Base-by-base conservation (phyloP, 2,797 vertebrate species). In the Anisognathus igniventris region DNA sequence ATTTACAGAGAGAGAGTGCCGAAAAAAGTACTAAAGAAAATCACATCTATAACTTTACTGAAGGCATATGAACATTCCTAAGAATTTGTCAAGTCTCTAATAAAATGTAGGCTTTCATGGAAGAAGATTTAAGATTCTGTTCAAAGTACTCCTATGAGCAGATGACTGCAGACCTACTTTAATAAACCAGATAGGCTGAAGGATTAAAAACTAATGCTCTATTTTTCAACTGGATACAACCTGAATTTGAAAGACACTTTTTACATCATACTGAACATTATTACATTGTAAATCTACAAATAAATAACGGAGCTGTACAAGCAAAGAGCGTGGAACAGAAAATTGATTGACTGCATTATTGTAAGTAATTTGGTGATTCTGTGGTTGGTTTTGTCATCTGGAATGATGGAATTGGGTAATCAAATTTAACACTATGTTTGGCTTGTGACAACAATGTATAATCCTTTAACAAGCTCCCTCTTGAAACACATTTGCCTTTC, bases 61-160 rank as follows among this genome's bases (percentile, higher is more conserved):
- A 76, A 86, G 9, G 16, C 1, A 1, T 42, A 65, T 40, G 40
- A 60, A 48, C 17, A 50, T 62, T 66, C 31, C 67, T 48, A 66
- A 64, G 57, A 76, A 62, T 66, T 31, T 91, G 40, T 35, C 42
- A 83, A 74, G 31, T 42, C n/a, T 45, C 21, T 66, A 76, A 78
- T 40, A 81, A 92, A 86, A 65, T 5, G 33, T 5, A 95, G 60
- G 23, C 21, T 70, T 74, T 90, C 71, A 78, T 93, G 70, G 61
- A 95, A 92, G 51, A 27, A 73, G 70, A 90, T 88, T 89, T 86
- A 88, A 80, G 53, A 75, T 73, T 86, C 72, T 86, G 11, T 48
- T 83, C 30, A 44, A 94, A 92, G n/a, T 56, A 75, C 23, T 78
- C 73, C 27, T 60, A 76, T 21, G 50, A 92, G 33, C 30, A 81